phyloP scores from a whole-genome alignment of 1,140 invertebrate genomes.

The Oryctes rhinoceros region DNA sequence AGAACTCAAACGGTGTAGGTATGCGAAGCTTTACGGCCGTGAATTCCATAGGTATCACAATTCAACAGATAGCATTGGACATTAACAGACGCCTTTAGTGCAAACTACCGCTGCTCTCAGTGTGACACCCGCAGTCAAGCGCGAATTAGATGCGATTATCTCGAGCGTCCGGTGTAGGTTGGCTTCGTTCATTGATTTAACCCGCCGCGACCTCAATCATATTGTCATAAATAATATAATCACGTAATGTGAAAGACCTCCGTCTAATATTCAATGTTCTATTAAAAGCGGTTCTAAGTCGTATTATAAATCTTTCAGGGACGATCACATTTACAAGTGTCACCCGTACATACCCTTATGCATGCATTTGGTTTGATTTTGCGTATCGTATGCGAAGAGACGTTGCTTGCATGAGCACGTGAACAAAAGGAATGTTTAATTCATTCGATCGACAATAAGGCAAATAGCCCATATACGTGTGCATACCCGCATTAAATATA shows the following conservation, averaged over 20 bases:
- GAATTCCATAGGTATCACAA: conserved; percentile 9
- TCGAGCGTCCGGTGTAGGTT: conserved; percentile 49
- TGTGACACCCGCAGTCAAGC: conserved; percentile 42
- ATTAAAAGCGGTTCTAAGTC: not conserved
- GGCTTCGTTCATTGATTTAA: conserved; percentile 52
- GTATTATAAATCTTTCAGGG: not conserved
- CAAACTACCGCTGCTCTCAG: not conserved
- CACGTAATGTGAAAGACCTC: conserved; percentile 36
- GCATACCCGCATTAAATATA: no score
- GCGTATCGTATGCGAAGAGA: no score
- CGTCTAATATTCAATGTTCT: not conserved
- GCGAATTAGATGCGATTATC: conserved; percentile 53
- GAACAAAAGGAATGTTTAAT: no score
- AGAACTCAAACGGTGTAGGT: not conserved
- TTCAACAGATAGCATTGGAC: not conserved
- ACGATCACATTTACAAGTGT: not conserved
- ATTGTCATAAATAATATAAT: conserved; percentile 52
- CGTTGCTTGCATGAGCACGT: no score
- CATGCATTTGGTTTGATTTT: no score
- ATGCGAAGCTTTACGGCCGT: not conserved
- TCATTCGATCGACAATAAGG: no score
- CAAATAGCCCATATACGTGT: no score
- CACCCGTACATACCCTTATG: no score
- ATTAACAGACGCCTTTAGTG: not conserved
- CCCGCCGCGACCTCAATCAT: conserved; percentile 49